Evolutionary conservation across 2,888 invertebrate species (phyloP).

Genomic region (Parthenolecanium corni): DNA sequence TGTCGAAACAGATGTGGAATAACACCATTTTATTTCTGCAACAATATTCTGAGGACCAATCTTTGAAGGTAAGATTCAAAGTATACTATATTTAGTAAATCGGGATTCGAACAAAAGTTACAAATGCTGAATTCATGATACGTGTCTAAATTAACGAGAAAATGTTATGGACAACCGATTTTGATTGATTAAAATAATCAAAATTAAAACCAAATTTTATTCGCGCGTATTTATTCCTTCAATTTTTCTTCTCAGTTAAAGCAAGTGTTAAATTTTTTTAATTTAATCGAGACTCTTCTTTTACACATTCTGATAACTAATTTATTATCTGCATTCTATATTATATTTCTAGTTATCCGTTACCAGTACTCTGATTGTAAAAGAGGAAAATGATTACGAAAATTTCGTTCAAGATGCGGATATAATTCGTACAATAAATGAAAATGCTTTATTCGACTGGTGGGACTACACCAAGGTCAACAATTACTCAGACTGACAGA

Average conservation of each 20-base stretch:
- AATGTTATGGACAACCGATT: no score
- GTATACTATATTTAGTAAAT: neutral
- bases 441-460: neutral
- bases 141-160: neutral
- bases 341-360: slow-evolving; percentile 5
- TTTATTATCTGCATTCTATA: neutral
- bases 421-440: neutral
- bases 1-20: neutral
- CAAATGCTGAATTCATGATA: no score
- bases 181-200: no score
- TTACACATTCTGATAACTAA: neutral
- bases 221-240: no score
- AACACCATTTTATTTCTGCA: neutral
- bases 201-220: no score
- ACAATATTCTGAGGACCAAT: neutral
- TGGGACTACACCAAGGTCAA: neutral
- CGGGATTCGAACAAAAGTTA: no score
- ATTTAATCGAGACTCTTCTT: no score
- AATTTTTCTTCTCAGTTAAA: no score
- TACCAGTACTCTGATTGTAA: slow-evolving; percentile 1
- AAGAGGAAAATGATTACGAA: neutral
- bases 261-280: no score
- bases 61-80: neutral
- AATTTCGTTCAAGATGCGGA: neutral
- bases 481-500: no score